Base-by-base conservation (phyloP, 2,797 vertebrate genomes). In the Salmo trutta region DNA sequence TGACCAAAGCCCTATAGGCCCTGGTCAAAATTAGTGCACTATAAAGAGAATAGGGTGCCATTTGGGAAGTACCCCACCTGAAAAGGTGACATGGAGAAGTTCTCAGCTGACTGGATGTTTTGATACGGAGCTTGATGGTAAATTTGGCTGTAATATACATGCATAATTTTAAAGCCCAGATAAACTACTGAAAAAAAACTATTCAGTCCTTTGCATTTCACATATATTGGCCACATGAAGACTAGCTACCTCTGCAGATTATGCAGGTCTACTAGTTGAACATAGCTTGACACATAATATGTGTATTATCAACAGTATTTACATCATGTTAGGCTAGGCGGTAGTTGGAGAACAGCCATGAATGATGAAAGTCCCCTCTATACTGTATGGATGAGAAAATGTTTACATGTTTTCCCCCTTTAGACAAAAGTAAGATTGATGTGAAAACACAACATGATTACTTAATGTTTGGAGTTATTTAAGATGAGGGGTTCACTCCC, bases 111-210 rank as follows among this genome's bases (percentile, higher is more conserved):
- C 84, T 86, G 82, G 77, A 81, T 85, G 82, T 88, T 91, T 81
- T 90, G 88, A 92, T 88, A 91, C 77, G 59, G 86, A 86, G 86
- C 82, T 84, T 47, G 84, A 83, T 86, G 83, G 80, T 75, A 83
- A 79, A 88, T 83, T 78, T 82, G 84, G 80, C 10, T 47, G 41
- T 47, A 14, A 12, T 47, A 47, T 14, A 41, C 2, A 47, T 0
- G 8, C 41, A 47, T 47, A 0, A 12, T 47, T 47, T 47, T 3
- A 47, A 47, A 47, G 41, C 41, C 10, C 41, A 47, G 41, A 12
- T 47, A 47, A 47, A 47, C 41, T 47, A 47, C 41, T 47, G 2
- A 47, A 47, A 47, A 47, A 36, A 3, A 47, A 12, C 10, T 14
- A 47, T 47, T 47, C 10, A 47, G 10, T 47, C 10, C 10, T 47